A percentile compares a stretch with the other conserved stretches of the same genome.
Evolutionary conservation across 2,888 invertebrate genomes (phyloP).

Genomic region (Pomacea canaliculata): DNA sequence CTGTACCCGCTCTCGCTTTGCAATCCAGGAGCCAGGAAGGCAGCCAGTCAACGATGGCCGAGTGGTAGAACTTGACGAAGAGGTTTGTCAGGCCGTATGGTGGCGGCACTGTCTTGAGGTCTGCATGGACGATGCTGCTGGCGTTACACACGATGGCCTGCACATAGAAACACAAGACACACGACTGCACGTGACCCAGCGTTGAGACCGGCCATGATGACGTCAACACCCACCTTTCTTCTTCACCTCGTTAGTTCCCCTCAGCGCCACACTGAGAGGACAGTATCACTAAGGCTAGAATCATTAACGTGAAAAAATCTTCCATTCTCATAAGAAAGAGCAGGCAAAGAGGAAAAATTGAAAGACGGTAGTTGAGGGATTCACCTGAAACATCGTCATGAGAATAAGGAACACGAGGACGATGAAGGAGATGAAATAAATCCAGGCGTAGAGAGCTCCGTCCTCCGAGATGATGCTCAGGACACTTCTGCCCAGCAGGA

Average conservation of each 20-base stretch:
- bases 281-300: too few species aligned
- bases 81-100: constrained; percentile 33
- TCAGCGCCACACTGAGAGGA: too few species aligned
- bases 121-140: constrained; percentile 41
- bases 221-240: too few species aligned
- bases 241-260: too few species aligned
- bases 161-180: background rate
- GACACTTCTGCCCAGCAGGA: constrained; percentile 52
- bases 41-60: constrained; percentile 29
- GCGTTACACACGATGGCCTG: constrained; percentile 51
- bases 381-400: constrained; percentile 49
- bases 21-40: constrained; percentile 15
- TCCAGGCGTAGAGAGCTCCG: constrained; percentile 45
- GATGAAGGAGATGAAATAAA: constrained; percentile 50
- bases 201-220: too few species aligned
- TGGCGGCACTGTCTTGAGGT: constrained; percentile 31
- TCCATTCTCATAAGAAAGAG: too few species aligned
- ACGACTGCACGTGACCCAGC: background rate
- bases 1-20: background rate
- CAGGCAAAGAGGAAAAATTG: background rate
- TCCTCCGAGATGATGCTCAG: constrained; percentile 40
- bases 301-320: too few species aligned
- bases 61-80: constrained; percentile 25
- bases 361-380: background rate
- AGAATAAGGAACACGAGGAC: constrained; percentile 51